Percentiles rank a stretch among this genome's conserved stretches.
Evolutionary conservation across 2,113 vertebrate genomes (phyloP).

Genomic region (Muntiacus reevesi): DNA sequence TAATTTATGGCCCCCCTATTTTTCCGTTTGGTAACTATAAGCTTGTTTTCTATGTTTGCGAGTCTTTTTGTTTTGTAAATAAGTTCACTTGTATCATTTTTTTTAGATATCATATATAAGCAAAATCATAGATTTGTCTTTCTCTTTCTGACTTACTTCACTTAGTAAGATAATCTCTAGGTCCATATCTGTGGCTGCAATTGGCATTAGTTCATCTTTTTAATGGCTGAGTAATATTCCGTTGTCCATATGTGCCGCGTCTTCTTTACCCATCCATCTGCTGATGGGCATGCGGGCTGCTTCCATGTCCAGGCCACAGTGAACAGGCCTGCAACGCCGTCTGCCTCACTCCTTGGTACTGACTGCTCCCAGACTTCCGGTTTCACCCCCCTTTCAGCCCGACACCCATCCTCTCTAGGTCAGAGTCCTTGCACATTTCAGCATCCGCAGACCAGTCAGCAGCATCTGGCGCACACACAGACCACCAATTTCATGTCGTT

Average conservation of each 20-base stretch:
- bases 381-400: neutral
- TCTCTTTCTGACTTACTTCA: neutral
- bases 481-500: neutral
- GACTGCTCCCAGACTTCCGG: neutral
- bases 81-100: neutral
- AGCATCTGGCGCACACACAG: neutral
- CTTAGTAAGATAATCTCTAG: fast-evolving
- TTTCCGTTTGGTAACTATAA: neutral
- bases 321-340: fast-evolving
- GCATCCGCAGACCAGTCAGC: neutral
- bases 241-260: fast-evolving
- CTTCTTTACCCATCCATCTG: fast-evolving
- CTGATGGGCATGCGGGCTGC: fast-evolving
- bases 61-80: neutral
- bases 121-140: neutral
- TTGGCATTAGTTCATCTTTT: fast-evolving
- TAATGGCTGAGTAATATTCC: neutral
- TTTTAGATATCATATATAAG: neutral
- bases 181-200: neutral
- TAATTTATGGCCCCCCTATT: neutral
- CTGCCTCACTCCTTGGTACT: neutral
- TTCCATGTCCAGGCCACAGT: neutral
- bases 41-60: neutral
- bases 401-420: neutral
- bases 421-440: neutral